phyloP scores from a whole-genome alignment of 2,888 invertebrate genomes.

The Lucinisca nassula region DNA sequence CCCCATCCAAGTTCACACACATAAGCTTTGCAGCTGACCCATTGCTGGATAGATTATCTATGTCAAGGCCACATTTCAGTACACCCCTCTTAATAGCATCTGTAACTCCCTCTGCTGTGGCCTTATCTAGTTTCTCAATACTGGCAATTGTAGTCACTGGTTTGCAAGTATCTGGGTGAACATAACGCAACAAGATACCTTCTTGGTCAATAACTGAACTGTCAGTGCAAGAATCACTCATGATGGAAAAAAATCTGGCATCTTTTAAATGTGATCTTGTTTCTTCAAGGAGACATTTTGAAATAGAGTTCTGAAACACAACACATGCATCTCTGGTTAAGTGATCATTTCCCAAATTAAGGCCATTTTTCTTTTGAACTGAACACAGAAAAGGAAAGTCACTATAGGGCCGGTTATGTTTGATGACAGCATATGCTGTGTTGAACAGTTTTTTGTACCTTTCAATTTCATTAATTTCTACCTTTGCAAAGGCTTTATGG shows the following conservation, averaged over 20 bases:
- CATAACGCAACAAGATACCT: constrained; percentile 31
- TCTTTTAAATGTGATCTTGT: not conserved
- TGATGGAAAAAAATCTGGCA: constrained; percentile 18
- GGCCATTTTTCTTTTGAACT: not conserved
- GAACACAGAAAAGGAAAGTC: not conserved
- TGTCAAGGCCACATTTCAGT: constrained; percentile 11
- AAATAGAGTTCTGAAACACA: not conserved
- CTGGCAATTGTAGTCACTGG: constrained; percentile 30
- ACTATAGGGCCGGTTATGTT: not conserved
- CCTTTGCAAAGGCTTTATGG: constrained; percentile 17
- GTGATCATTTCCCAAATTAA: not conserved
- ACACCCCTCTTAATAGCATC: constrained; percentile 29
- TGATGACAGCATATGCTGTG: constrained; percentile 11
- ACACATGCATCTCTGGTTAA: not conserved
- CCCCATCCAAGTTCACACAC: constrained; percentile 53
- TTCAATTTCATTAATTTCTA: not conserved
- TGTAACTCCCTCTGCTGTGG: constrained; percentile 30
- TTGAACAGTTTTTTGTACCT: not conserved
- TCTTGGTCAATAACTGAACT: constrained; percentile 32
- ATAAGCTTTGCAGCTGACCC: no score
- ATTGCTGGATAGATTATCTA: no score
- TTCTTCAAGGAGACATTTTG: not conserved
- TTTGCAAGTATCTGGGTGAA: constrained; percentile 30
- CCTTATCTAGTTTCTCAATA: constrained; percentile 30
- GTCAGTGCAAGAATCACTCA: constrained; percentile 40